These are phyloP conservation scores for Plagiodera versicolora DNA, from an alignment of 2,888 invertebrate species.

Conservation along the genomic window DNA sequence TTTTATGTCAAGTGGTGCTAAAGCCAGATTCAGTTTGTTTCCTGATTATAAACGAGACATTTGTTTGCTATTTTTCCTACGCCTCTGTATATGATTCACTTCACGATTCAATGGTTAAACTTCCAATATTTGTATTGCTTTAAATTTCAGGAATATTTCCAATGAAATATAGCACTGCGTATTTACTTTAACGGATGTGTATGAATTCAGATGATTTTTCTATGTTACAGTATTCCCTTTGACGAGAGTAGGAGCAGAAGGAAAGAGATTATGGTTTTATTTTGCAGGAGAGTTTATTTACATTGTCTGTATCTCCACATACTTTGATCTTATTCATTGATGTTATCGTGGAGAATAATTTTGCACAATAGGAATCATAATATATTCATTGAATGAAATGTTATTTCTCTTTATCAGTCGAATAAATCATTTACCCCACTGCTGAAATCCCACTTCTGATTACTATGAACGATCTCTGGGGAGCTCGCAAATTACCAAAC, in stretches of 20 bases:
- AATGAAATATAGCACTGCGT: not conserved
- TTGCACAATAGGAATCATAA: too few relatives aligned
- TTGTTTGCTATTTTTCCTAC: not conserved
- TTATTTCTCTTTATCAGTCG: too few relatives aligned
- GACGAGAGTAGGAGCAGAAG: too few relatives aligned
- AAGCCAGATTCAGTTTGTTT: too few relatives aligned
- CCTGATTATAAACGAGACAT: too few relatives aligned
- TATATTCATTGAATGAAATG: too few relatives aligned
- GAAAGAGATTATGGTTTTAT: too few relatives aligned
- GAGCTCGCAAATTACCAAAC: not conserved
- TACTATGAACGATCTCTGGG: not conserved
- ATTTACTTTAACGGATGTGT: not conserved
- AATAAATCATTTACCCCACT: not conserved
- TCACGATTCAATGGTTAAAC: not conserved
- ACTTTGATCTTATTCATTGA: too few relatives aligned
- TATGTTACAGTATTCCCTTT: not conserved
- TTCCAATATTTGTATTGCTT: not conserved
- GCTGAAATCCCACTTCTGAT: conserved; percentile 1
- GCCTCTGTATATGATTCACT: not conserved
- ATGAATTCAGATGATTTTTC: not conserved
- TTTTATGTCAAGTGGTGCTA: too few relatives aligned
- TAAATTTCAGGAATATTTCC: not conserved
- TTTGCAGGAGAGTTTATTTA: too few relatives aligned
- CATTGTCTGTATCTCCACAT: too few relatives aligned
- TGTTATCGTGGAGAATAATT: too few relatives aligned